Conservation (phyloP, 2,113 vertebrate genomes). For the Aptenodytes patagonicus region DNA sequence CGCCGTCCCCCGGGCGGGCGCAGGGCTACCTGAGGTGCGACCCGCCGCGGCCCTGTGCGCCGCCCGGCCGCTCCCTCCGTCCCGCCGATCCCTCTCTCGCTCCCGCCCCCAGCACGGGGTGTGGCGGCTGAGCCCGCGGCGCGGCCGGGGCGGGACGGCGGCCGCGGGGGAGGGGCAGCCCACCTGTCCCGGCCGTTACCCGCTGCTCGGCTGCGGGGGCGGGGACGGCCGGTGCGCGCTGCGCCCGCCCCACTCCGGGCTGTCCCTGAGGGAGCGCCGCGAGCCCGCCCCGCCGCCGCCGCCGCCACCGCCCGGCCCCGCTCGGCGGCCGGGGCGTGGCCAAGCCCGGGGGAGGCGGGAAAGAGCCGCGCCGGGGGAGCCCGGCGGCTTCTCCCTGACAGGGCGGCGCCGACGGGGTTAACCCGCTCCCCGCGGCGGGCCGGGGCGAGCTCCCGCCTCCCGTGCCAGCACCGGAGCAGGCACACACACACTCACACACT, state of each 20-base stretch:
- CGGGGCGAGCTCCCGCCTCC: slow-evolving; percentile 6
- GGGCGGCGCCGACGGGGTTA: slow-evolving; percentile 6
- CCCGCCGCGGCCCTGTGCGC: background rate
- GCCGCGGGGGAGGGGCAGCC: too few relatives aligned
- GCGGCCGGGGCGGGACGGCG: too few relatives aligned
- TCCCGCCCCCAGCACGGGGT: background rate
- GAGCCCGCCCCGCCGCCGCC: background rate
- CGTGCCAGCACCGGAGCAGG: background rate
- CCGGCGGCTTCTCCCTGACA: background rate
- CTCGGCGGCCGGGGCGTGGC: background rate
- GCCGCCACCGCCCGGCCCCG: background rate
- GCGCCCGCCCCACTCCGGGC: too few relatives aligned
- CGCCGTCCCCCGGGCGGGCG: background rate
- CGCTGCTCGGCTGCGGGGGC: too few relatives aligned
- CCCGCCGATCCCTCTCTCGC: background rate
- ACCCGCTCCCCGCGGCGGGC: background rate
- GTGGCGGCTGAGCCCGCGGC: background rate
- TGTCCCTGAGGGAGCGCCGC: too few relatives aligned
- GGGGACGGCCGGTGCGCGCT: too few relatives aligned
- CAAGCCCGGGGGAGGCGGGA: background rate
- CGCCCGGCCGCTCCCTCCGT: background rate
- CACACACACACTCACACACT: background rate
- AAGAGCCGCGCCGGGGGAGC: background rate
- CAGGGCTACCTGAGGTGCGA: background rate
- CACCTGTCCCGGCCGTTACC: too few relatives aligned